Evolutionary conservation across 2,113 vertebrate species (phyloP).

Genomic region (Cinclus cinclus): DNA sequence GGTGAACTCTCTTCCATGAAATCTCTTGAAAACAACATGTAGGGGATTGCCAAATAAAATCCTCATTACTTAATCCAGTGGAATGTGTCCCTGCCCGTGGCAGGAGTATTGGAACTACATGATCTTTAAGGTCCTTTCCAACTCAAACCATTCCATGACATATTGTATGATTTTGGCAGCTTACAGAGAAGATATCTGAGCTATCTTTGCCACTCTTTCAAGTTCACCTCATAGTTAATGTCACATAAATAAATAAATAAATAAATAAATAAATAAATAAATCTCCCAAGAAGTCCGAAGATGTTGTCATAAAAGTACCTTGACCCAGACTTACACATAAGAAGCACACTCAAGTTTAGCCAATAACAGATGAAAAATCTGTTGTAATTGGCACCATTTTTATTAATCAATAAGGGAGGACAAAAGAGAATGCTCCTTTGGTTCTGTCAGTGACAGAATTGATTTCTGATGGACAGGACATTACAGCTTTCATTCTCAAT

Average conservation of each 20-base stretch:
- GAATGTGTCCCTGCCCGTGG: not conserved
- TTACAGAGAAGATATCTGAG: not conserved
- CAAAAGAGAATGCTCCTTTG: not conserved
- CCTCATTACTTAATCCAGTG: not conserved
- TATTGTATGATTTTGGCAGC: not conserved
- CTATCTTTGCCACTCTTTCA: not conserved
- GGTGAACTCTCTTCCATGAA: not conserved
- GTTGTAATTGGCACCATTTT: not conserved
- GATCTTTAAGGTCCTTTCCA: not conserved
- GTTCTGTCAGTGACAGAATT: not conserved
- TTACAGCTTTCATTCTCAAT: not conserved
- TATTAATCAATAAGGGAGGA: not conserved
- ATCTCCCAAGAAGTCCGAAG: not conserved
- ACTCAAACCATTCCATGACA: not conserved
- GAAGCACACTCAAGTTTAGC: not conserved
- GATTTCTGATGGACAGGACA: rapidly evolving
- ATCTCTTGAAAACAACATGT: not conserved
- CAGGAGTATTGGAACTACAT: not conserved
- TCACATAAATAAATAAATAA: not conserved
- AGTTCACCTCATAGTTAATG: not conserved
- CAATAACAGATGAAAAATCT: not conserved
- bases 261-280: not conserved
- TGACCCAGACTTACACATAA: not conserved
- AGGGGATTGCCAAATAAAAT: not conserved
- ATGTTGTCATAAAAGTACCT: not conserved